A percentile compares a stretch with the other conserved stretches of the same genome.
Conservation (phyloP, 2,113 vertebrate genomes). For the Arothron firmamentum region DNA sequence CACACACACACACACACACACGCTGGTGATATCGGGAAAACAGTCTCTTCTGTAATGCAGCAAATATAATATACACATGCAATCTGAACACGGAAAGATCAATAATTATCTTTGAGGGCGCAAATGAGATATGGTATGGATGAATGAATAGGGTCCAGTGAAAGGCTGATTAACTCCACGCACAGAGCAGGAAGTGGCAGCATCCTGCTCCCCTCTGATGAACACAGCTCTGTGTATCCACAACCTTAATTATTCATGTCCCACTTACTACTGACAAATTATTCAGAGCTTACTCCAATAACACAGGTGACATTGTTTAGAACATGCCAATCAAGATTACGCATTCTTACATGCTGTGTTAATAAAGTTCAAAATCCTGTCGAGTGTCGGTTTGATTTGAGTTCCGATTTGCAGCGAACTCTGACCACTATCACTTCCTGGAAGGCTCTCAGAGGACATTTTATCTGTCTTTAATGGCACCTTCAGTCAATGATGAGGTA, state of each 20-base stretch:
- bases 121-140: conserved; percentile 18
- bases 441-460: too few species aligned
- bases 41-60: too few species aligned
- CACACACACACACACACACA: too few species aligned
- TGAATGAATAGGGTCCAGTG: conserved; percentile 61
- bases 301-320: conserved; percentile 27
- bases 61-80: not conserved
- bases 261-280: conserved; percentile 70
- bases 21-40: too few species aligned
- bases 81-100: not conserved
- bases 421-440: too few species aligned
- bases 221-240: conserved; percentile 72
- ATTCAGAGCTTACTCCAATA: conserved; percentile 54
- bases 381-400: too few species aligned
- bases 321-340: conserved; percentile 29
- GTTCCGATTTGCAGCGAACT: too few species aligned
- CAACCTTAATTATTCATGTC: conserved; percentile 74
- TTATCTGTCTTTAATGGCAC: too few species aligned
- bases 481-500: too few species aligned
- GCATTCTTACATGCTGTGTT: not conserved
- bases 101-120: conserved; percentile 3
- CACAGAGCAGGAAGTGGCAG: conserved; percentile 63
- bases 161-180: conserved; percentile 60
- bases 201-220: conserved; percentile 52
- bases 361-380: too few species aligned